phyloP scores from a whole-genome alignment of 53 echinoderm and acorn worm genomes.

The Antedon mediterranea region DNA sequence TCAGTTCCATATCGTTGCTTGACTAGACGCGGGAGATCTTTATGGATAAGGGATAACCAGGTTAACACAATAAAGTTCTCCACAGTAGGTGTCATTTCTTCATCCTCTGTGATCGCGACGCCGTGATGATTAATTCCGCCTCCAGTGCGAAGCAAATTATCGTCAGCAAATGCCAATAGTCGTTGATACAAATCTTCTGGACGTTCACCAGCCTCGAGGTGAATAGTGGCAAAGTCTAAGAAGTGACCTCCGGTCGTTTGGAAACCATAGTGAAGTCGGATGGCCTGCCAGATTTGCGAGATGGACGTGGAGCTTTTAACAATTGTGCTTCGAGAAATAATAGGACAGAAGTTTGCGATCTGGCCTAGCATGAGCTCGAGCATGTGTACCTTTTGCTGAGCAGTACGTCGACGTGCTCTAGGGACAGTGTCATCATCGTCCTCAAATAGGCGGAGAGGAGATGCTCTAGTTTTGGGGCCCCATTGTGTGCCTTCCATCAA shows the following conservation, averaged over 20 bases:
- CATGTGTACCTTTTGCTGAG: conserved; percentile 9
- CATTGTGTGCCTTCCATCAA: no score
- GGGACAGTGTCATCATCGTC: no score
- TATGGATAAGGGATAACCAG: no score
- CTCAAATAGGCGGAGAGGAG: no score
- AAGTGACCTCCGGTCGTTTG: conserved; percentile 17
- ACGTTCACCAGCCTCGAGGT: conserved; percentile 2
- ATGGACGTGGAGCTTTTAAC: conserved; percentile 2
- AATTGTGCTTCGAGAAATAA: conserved; percentile 11
- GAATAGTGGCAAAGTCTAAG: conserved; percentile 10
- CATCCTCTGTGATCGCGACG: background rate
- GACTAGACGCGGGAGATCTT: conserved; percentile 1
- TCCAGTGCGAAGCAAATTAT: conserved; percentile 2
- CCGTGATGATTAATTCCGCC: conserved; percentile 2
- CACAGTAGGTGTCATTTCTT: background rate
- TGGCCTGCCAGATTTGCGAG: conserved; percentile 15
- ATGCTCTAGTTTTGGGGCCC: no score
- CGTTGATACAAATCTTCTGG: conserved; percentile 21
- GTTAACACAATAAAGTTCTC: no score
- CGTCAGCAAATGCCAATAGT: conserved; percentile 11
- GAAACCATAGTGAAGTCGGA: conserved; percentile 17
- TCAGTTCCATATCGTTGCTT: no score
- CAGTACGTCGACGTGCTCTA: background rate
- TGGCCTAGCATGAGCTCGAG: conserved; percentile 17
- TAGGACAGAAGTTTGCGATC: conserved; percentile 13